Conservation (phyloP, 2,113 vertebrate genomes). For the Coregonus clupeaformis region DNA sequence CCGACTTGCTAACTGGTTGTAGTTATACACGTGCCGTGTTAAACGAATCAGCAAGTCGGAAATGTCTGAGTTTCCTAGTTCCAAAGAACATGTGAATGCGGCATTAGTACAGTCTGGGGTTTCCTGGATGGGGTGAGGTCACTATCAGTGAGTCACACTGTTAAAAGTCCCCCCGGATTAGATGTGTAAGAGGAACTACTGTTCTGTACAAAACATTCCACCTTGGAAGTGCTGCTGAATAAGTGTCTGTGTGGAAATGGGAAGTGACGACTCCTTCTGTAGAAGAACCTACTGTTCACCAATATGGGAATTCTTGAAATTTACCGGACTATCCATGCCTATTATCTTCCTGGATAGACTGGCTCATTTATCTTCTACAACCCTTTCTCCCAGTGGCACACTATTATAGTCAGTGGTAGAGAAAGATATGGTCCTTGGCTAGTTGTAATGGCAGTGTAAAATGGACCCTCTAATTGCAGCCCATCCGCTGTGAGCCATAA, state of each 20-base stretch:
- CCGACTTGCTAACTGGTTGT: no score
- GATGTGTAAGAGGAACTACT: slow-evolving; percentile 47
- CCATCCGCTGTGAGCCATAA: slow-evolving; percentile 9
- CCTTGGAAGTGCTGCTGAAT: not conserved
- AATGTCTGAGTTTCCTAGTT: no score
- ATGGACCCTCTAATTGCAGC: no score
- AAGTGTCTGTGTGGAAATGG: not conserved
- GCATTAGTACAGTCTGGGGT: slow-evolving; percentile 57
- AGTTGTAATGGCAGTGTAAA: no score
- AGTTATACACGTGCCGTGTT: no score
- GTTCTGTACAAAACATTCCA: slow-evolving; percentile 41
- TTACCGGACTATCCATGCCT: not conserved
- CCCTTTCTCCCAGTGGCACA: no score
- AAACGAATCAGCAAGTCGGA: no score
- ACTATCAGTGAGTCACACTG: slow-evolving; percentile 59
- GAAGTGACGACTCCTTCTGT: not conserved
- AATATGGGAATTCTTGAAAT: slow-evolving; percentile 15
- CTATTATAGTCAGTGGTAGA: no score
- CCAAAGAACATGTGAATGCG: no score
- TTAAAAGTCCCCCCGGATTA: slow-evolving; percentile 55
- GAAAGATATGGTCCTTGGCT: no score
- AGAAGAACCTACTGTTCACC: not conserved
- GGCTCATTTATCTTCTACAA: no score
- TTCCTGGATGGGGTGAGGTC: slow-evolving; percentile 66
- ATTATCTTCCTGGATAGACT: no score